phyloP scores from a whole-genome alignment of 2,113 vertebrate genomes.

The Phyllostomus hastatus region DNA sequence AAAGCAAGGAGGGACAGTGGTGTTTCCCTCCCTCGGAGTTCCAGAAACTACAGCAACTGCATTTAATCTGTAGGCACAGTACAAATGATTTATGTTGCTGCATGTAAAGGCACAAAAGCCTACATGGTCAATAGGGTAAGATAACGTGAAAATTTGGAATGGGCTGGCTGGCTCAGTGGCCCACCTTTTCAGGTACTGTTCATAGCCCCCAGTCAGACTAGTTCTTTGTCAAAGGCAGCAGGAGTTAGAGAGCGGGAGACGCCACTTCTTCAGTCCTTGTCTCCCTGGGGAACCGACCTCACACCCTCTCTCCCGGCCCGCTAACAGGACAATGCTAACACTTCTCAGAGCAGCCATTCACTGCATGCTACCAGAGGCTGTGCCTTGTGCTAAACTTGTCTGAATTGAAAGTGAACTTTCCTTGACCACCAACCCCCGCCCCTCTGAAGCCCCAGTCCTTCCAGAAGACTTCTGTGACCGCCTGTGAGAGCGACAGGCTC shows the following conservation, averaged over 20 bases:
- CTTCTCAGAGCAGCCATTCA: not conserved
- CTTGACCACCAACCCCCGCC: not conserved
- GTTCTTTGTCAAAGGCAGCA: not conserved
- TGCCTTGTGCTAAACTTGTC: fast-evolving
- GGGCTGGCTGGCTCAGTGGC: not conserved
- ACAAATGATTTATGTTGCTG: not conserved
- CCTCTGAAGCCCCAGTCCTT: not conserved
- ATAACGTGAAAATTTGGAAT: not conserved
- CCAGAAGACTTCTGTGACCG: not conserved
- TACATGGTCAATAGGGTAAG: not conserved
- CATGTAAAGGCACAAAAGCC: not conserved
- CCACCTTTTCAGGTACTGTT: not conserved
- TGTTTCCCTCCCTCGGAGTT: not conserved
- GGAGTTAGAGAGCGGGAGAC: not conserved
- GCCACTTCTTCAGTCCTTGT: not conserved
- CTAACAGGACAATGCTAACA: not conserved
- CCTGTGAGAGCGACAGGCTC: not conserved
- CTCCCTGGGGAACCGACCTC: not conserved
- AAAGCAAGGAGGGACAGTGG: not conserved
- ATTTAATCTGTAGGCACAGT: not conserved
- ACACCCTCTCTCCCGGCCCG: fast-evolving
- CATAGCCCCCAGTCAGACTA: not conserved
- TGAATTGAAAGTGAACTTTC: not conserved
- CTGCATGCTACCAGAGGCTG: not conserved
- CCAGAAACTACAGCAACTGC: not conserved